Base-by-base conservation (phyloP, 2,113 vertebrate genomes). In the Aegithalos caudatus region DNA sequence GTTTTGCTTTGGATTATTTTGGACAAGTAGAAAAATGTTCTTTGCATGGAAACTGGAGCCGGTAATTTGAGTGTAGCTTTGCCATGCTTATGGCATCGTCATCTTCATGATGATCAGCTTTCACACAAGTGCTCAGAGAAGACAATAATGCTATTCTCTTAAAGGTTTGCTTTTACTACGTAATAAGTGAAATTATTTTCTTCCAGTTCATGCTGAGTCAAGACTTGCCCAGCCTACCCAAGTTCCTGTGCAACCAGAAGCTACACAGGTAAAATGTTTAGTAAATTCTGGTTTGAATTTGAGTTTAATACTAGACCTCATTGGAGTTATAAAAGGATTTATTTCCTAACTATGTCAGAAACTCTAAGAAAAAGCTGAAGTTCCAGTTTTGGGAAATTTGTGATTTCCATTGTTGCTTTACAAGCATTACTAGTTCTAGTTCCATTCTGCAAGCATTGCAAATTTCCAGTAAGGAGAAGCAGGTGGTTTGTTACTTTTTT, bases 171-270 rank as follows among this genome's bases (percentile, higher is more conserved):
- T 67, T 91, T 28, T 53, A 27, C 27, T 31, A 0, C 76, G 27
- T 90, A 88, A 35, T 90, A 86, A 89, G 16, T 82, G 65, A 70
- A 54, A 38, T 92, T 91, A 20, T 64, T 96, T 73, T 87, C 62
- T 82, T 97, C 92, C 95, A 99, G 98, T 98, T 97, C 99, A 98
- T 96, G 96, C 98, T 84, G 99, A 99, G 96, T 98, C 98, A 90
- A 98, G 99, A 98, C 98, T 99, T 97, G 96, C 98, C 86, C 99
- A 99, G 58, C 97, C 98, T 83, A 98, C 87, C 96, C 97, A 98
- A 90, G 98, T 99, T 97, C 92, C 99, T 86, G 98, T 98, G 96
- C 98, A 98, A 92, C 98, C 98, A 85, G 99, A 99, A 98, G 98
- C 98, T 61, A 98, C 99, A 57, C 99, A 99, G 98, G 99, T 99